phyloP scores from a whole-genome alignment of 2,797 vertebrate species.

The Mormyrops boulengeri region DNA sequence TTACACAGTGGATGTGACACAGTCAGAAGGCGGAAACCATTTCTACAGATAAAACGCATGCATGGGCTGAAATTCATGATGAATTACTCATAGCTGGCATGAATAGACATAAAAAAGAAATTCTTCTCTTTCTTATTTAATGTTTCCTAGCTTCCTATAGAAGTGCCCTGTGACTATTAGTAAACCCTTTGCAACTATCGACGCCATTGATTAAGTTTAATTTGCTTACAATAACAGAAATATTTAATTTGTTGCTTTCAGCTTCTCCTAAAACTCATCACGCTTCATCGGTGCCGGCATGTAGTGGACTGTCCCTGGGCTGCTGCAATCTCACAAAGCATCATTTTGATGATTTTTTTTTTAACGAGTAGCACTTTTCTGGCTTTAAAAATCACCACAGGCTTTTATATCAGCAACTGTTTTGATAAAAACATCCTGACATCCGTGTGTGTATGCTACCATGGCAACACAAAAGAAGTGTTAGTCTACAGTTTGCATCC shows the following conservation, averaged over 20 bases:
- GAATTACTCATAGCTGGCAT: background rate
- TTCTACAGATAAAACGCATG: background rate
- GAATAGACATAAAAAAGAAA: background rate
- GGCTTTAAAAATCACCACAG: background rate
- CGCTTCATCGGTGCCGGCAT: too few species aligned
- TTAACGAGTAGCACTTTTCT: background rate
- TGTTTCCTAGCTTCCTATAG: background rate
- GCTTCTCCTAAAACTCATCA: background rate
- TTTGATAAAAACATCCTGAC: background rate
- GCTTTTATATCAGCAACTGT: constrained; percentile 4
- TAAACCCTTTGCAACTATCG: background rate
- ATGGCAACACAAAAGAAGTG: constrained; percentile 9
- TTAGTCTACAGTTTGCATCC: background rate
- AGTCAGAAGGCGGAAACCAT: background rate
- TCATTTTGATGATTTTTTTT: constrained; percentile 6
- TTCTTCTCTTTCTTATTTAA: background rate
- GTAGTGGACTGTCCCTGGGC: background rate
- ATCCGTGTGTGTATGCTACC: background rate
- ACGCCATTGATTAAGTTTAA: background rate
- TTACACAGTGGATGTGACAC: background rate
- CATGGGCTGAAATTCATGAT: background rate
- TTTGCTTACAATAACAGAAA: background rate
- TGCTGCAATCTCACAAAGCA: background rate
- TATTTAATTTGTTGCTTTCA: background rate
- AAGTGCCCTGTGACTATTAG: background rate